Percentiles rank a stretch among this genome's conserved stretches.
Evolutionary conservation across 2,888 invertebrate species (phyloP).

Genomic region (Mycalesis mineus): DNA sequence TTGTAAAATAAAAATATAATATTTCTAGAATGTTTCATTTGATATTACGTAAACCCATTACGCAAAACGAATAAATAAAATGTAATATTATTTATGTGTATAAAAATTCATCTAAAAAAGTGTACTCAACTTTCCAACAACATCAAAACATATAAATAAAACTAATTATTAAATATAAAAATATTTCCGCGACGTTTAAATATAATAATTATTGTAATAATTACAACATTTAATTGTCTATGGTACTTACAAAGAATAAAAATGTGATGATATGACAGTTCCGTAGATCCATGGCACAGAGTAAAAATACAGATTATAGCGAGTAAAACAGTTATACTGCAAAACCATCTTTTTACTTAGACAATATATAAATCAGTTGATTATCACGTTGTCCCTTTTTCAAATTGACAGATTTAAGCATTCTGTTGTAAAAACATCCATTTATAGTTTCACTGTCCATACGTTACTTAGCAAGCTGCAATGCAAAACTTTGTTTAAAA

Average conservation of each 20-base stretch:
- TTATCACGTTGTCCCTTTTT: no score
- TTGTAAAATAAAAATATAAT: background rate
- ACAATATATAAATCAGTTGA: no score
- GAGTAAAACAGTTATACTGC: background rate
- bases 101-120: background rate
- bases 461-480: background rate
- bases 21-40: background rate
- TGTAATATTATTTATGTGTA: background rate
- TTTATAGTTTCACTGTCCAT: no score
- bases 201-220: background rate
- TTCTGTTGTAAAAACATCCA: no score
- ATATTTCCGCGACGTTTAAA: background rate
- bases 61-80: background rate
- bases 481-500: conserved; percentile 8
- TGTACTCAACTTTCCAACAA: background rate
- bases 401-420: no score
- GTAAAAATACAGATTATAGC: background rate
- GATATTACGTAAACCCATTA: background rate
- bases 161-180: conserved; percentile 1
- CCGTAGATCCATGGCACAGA: conserved; percentile 1
- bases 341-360: no score
- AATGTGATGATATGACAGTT: background rate
- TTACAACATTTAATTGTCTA: background rate
- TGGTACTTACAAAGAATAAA: background rate
- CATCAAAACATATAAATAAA: background rate